Evolutionary conservation across 2,888 invertebrate species (phyloP), one percentile per base, ranked within the genome.

Genomic region (Monochamus alternatus): DNA sequence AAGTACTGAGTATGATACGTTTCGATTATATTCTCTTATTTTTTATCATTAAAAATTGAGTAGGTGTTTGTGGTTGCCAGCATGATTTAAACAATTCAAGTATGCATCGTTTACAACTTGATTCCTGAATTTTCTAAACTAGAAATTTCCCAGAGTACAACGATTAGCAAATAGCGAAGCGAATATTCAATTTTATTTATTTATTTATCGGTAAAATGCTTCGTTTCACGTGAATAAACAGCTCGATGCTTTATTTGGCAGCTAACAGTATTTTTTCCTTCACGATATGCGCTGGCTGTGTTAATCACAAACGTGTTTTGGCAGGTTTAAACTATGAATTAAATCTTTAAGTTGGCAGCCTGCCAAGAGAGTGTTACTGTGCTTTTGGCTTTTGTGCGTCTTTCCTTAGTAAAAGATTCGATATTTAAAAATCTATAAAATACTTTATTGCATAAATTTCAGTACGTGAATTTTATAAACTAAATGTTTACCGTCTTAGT

Each of bases 321-420:
- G 68, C 68, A 68, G 59, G 58, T 68, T 68, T 68, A 68, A 58
- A 59, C 68, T 68, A 68, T 68, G 68, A 68, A 68, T 68, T 68
- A 68, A 68, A 68, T 68, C 38, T 59, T 22, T 43, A 44, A 43
- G 68, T 59, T 68, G 68, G 68, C 58, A 5, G 12, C 30, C 38
- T 22, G 68, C 68, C 68, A 68, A 68, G 58, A 14, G 58, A 30
- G 43, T 68, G 43, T 58, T 68, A 59, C 58, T 47, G 64, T 22
- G 64, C 64, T 64, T 55, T 59, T 68, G 68, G 64, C 64, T 64
- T 55, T 59, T 68, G 68, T 59, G 58, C 22, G 68, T 43, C 68
- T 43, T 43, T 31, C 10, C 5, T 31, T 47, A 30, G 47, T 47
- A 63, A 43, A 12, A 47, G 64, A 64, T 64, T 30, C 31, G 64